Evolutionary conservation across 2,113 vertebrate species (phyloP).

Genomic region (Otus sunia): DNA sequence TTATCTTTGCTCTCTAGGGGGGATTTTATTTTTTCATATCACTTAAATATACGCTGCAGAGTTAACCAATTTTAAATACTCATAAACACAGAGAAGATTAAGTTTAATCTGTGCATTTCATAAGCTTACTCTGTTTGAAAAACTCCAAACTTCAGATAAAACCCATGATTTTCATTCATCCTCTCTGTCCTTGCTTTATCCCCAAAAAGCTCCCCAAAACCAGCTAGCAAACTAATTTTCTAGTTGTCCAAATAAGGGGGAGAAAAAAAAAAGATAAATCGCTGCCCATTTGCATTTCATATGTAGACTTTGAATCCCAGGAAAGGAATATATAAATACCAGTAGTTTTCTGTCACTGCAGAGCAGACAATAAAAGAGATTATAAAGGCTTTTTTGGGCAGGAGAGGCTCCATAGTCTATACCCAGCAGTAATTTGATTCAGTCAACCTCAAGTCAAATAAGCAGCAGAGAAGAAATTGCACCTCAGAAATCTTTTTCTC

Average conservation of each 20-base stretch:
- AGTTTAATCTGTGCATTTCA: background rate
- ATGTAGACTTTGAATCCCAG: background rate
- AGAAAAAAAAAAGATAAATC: background rate
- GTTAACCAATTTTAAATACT: background rate
- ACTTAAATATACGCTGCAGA: background rate
- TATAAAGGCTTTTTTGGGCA: background rate
- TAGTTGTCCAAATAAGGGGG: background rate
- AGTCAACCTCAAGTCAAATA: background rate
- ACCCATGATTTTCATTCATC: background rate
- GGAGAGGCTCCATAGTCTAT: background rate
- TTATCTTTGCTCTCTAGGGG: constrained; percentile 13
- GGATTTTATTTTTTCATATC: background rate
- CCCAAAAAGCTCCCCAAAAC: background rate
- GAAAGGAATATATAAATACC: background rate
- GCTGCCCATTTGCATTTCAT: background rate
- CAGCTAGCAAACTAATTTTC: background rate
- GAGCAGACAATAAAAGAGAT: background rate
- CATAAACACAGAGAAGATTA: background rate
- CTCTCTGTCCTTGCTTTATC: background rate
- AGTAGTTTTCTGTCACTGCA: background rate
- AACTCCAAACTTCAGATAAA: background rate
- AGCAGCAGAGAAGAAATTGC: background rate
- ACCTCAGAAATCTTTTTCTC: background rate
- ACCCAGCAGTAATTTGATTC: background rate
- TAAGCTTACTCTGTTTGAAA: background rate